Evolutionary conservation across 1,140 invertebrate genomes (phyloP), one percentile per base, ranked within the genome.

Genomic region (Dendroctonus valens): DNA sequence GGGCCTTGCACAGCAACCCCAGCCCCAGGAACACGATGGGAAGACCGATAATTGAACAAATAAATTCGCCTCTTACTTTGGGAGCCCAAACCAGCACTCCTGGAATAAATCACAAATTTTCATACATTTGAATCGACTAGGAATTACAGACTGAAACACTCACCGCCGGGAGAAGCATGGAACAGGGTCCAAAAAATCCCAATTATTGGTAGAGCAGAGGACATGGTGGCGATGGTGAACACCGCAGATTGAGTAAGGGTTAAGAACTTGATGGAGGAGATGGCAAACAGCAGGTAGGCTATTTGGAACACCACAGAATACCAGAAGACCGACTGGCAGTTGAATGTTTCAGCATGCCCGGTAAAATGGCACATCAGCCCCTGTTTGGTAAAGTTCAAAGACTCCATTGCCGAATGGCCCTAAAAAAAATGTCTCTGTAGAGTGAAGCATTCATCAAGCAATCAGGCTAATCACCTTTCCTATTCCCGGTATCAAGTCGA

Each of bases 111-210:
- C 0, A 50, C 26, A 52, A 5, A 58, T 46, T 39, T 14, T 41
- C 66, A 26, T 12, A 58, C 41, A 12, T 11, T 41, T 65, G 42
- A 50, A n/a, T 40, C 7, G 14, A 39, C 8, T 40, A 67, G 0
- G 41, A 48, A 6, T 12, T 60, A 6, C 9, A 48, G 39, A 37
- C 37, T 46, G 51, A 11, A 54, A 41, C 12, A 59, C 41, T 55
- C 61, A 60, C 59, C 62, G 9, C 37, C 7, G 12, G 73, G 67
- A 14, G 72, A 59, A 15, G 65, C 80, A 66, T 80, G 79, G 69
- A 84, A 84, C 55, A 86, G 74, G n/a, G 83, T 84, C 85, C 85
- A 86, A 83, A 83, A 86, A 57, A 86, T 79, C 4, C 82, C 83
- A 5, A 82, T 79, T 3, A 86, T 50, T 7, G 85, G 85, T 37